Evolutionary conservation across 1,140 invertebrate genomes (phyloP).

Genomic region (Temnothorax curvispinosus): DNA sequence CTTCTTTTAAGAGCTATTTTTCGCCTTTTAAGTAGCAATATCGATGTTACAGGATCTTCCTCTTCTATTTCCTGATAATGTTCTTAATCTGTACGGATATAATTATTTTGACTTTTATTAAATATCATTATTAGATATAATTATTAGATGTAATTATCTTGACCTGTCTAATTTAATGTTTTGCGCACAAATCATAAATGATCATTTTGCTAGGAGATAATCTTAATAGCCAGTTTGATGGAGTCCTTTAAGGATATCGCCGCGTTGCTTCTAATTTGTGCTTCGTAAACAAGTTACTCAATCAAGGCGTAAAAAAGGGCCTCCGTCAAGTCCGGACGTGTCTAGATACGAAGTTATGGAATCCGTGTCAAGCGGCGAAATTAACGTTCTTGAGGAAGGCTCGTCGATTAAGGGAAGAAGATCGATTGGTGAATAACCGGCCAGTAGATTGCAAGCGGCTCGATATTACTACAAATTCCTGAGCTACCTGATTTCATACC

Average conservation of each 20-base stretch:
- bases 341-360: constrained; percentile 54
- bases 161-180: background rate
- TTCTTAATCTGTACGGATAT: background rate
- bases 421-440: constrained; percentile 37
- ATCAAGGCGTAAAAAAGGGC: constrained; percentile 14
- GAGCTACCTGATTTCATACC: constrained; percentile 49
- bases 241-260: background rate
- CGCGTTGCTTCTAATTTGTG: constrained; percentile 59
- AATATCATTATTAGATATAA: too few relatives aligned
- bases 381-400: constrained; percentile 56
- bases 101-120: background rate
- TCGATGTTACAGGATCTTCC: background rate
- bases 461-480: constrained; percentile 49
- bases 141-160: background rate
- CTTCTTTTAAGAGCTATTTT: background rate
- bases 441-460: constrained; percentile 30
- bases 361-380: constrained; percentile 55
- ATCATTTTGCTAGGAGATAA: background rate
- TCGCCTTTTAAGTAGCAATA: background rate
- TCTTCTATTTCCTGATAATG: background rate
- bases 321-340: background rate
- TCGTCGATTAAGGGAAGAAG: constrained; percentile 34
- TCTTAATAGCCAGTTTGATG: background rate
- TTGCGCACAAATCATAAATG: background rate
- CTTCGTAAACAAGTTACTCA: constrained; percentile 64